Evolutionary conservation across 2,113 vertebrate genomes (phyloP), one percentile per base, ranked within the genome.

Genomic region (Microtus montanus): DNA sequence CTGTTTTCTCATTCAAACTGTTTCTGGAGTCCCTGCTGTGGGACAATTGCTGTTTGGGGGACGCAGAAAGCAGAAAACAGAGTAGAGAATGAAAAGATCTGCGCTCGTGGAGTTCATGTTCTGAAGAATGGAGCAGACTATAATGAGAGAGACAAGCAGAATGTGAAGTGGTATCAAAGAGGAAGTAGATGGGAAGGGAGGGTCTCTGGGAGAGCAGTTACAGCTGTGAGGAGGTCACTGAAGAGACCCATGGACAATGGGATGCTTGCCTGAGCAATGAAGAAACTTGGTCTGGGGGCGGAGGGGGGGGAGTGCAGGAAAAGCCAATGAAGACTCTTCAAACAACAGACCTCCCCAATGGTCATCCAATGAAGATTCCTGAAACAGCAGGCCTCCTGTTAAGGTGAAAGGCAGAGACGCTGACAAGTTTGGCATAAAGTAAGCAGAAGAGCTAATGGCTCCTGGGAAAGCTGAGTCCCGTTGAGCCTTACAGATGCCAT

Each of bases 391-490:
- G 4, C 14, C 17, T 28, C 9, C 20, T 8, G 0, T 1, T n/a
- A 2, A 13, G 24, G 33, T 26, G 12, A 28, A 74, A 35, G n/a
- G 19, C 5, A 80, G 24, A 33, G 47, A 54, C 7, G 10, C 47
- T 14, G 20, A 24, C 7, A 14, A 19, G 47, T 33, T 38, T 79
- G 26, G 22, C 41, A 38, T 7, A 9, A 1, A 30, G 15, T 1
- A 28, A 79, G 47, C 24, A 30, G 35, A 61, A 41, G 41, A 78
- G 9, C 26, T 35, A 70, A 1, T 2, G 17, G 26, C 28, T 24
- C 0, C 0, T 0, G 80, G n/a, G 22, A 38, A 26, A 22, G 7
- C 7, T 17, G 10, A 12, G n/a, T 49, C 3, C 1, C 7, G 3
- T 1, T 8, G 61, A 77, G n/a, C 20, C 44, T 61, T 8, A 10